Conservation (phyloP, 1,140 invertebrate species). For the Drosophila nikananu region DNA sequence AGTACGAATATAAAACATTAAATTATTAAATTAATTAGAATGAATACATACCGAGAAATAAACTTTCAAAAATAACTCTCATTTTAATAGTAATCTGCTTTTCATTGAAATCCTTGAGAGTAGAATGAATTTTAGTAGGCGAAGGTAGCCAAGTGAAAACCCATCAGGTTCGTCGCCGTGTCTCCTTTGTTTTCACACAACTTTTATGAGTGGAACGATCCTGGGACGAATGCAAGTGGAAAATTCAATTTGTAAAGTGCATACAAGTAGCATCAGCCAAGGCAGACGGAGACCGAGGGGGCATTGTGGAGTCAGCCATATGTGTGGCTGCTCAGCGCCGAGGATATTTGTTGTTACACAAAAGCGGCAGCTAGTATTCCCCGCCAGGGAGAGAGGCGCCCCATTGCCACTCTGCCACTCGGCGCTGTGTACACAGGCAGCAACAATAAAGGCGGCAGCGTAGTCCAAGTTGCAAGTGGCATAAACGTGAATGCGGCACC, state of each 20-base stretch:
- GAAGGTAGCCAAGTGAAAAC: conserved; percentile 14
- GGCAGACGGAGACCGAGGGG: conserved; percentile 13
- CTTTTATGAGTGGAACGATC: conserved; percentile 11
- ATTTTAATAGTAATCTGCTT: not conserved
- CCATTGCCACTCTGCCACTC: not conserved
- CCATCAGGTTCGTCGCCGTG: conserved; percentile 22
- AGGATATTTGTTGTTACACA: conserved; percentile 76
- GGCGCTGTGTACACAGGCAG: conserved; percentile 55
- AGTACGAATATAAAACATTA: too few relatives aligned
- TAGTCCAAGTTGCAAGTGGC: conserved; percentile 72
- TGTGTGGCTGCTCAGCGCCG: conserved; percentile 62
- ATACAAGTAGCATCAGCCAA: conserved; percentile 70
- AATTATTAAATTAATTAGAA: too few relatives aligned
- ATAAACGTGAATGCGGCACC: conserved; percentile 66
- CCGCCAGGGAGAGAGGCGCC: conserved; percentile 16
- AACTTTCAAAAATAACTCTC: not conserved
- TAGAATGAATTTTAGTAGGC: conserved; percentile 10
- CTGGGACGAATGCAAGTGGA: conserved; percentile 72
- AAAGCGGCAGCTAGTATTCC: conserved; percentile 60
- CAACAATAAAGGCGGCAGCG: conserved; percentile 37
- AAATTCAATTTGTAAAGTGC: conserved; percentile 84
- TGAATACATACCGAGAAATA: too few relatives aligned
- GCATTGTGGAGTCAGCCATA: conserved; percentile 42
- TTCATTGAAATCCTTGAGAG: not conserved
- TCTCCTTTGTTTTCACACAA: conserved; percentile 25